Percentiles rank a stretch among this genome's conserved stretches.
Conservation (phyloP, 2,797 vertebrate species). For the Perodicticus potto region DNA sequence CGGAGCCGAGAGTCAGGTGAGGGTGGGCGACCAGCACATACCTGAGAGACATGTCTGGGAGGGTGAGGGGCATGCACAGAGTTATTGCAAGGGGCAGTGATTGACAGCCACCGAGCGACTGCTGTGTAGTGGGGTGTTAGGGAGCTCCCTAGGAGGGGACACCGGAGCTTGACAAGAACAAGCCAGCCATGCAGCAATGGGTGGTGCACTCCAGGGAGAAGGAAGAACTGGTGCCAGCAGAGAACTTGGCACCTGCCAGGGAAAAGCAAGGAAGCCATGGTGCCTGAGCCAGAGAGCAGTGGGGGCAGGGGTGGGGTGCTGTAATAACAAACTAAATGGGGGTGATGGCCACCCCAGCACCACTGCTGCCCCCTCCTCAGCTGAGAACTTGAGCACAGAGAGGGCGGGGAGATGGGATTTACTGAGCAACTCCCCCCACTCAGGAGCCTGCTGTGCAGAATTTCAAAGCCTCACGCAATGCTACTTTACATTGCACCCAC, state of each 20-base stretch:
- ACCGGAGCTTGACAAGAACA: neutral
- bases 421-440: neutral
- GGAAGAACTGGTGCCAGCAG: neutral
- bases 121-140: neutral
- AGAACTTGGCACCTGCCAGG: neutral
- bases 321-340: neutral
- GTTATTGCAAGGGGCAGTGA: accelerated
- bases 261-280: neutral
- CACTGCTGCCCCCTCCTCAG: neutral
- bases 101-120: neutral
- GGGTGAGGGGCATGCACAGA: neutral
- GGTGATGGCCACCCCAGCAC: neutral
- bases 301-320: neutral
- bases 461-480: neutral
- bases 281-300: neutral
- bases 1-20: neutral
- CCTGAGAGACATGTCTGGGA: accelerated
- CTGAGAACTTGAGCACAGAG: neutral
- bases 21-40: neutral
- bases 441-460: neutral
- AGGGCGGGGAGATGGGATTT: no score
- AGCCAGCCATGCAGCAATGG: neutral
- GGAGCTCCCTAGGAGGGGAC: neutral
- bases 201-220: neutral
- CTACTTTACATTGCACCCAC: accelerated